Evolutionary conservation across 2,797 vertebrate species (phyloP).

Genomic region (Pteronotus mesoamericanus): DNA sequence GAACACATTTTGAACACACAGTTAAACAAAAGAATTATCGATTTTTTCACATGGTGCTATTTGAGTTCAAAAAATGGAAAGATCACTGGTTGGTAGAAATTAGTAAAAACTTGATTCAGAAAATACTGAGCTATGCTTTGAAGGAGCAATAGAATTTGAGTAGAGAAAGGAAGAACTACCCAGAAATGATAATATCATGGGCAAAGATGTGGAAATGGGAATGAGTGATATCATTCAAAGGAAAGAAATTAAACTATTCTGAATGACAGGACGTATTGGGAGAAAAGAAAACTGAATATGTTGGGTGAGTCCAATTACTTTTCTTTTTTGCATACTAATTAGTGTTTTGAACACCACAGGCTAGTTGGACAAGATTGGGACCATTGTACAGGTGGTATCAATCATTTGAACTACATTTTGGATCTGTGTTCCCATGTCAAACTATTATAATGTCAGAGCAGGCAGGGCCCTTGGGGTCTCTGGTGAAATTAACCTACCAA

Average conservation of each 20-base stretch:
- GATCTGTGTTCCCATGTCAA: background rate
- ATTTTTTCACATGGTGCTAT: background rate
- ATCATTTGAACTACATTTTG: background rate
- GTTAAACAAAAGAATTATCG: constrained; percentile 3
- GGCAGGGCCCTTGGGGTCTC: background rate
- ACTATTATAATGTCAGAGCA: background rate
- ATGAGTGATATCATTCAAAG: background rate
- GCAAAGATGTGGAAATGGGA: background rate
- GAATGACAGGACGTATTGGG: background rate
- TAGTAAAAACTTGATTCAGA: background rate
- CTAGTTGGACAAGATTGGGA: background rate
- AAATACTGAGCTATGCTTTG: background rate
- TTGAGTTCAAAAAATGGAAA: background rate
- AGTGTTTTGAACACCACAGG: background rate
- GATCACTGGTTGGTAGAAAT: constrained; percentile 5
- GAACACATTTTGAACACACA: background rate
- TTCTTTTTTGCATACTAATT: background rate
- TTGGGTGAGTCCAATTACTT: background rate
- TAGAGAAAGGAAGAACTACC: background rate
- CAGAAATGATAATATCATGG: background rate
- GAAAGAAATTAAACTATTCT: background rate
- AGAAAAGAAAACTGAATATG: background rate
- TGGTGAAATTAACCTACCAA: constrained; percentile 19
- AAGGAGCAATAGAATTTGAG: background rate
- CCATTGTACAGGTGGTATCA: background rate